Base-by-base conservation (phyloP, 1,140 invertebrate species). In the Leptinotarsa defecta region DNA sequence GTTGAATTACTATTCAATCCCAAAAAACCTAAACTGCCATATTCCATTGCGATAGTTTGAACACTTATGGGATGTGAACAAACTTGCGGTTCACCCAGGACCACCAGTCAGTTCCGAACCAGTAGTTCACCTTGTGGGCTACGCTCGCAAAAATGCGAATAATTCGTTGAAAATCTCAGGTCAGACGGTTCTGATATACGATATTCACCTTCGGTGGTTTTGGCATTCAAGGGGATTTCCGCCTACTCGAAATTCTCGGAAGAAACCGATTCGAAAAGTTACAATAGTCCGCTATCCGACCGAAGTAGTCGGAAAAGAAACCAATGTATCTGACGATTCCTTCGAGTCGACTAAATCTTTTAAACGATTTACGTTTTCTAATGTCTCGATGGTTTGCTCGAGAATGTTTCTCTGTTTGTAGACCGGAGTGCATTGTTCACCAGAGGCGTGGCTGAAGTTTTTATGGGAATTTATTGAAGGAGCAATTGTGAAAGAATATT, bases 381-480 rank as follows among this genome's bases (percentile, higher is more conserved):
- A 57, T 57, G 52, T 57, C 52, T 57, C 52, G 52, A 57, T 19
- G 15, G 52, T 57, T 57, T 15, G 52, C 52, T 57, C 52, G 52
- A 19, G 52, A 57, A 57, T 57, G 52, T 57, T 57, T 57, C 52
- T 57, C 52, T 57, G 52, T 57, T 57, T 57, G 52, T 57, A 15
- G 52, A 57, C 52, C 15, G n/a, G 2, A 57, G 52, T 57, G 52
- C 52, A 57, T 57, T 57, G 52, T 57, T 57, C 52, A 4, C 15
- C 52, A 57, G 52, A 57, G 52, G 52, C 52, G 52, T 57, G 52
- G 15, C 52, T 57, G 52, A 57, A 57, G 52, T 57, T 57, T 57
- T 57, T 57, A 43, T 11, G 34, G 34, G 34, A 43, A 43, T 43
- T 43, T 43, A 43, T 43, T 43, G 0, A 11, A 43, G 34, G 34